Conservation (phyloP, 1,140 invertebrate genomes). For the Nixonia krombeini region DNA sequence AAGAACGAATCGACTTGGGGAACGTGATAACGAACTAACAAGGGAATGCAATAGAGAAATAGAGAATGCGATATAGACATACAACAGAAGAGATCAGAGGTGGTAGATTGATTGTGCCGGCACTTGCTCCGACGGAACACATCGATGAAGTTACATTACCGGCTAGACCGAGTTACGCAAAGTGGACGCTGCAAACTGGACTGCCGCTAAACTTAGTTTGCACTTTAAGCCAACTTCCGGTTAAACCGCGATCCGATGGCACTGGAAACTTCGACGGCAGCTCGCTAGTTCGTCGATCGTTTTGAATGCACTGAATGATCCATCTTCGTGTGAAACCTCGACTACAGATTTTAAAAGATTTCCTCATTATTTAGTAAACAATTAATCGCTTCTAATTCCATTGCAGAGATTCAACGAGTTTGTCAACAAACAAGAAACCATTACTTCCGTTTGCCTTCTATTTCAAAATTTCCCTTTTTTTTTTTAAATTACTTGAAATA, state of each 20-base stretch:
- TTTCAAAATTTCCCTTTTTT: too few relatives aligned
- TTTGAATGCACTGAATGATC: slow-evolving; percentile 43
- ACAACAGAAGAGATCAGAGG: slow-evolving; percentile 35
- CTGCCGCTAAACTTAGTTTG: slow-evolving; percentile 66
- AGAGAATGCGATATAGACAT: slow-evolving; percentile 42
- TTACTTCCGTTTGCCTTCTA: too few relatives aligned
- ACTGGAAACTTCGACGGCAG: slow-evolving; percentile 55
- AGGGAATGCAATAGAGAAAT: slow-evolving; percentile 32
- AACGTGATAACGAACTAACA: slow-evolving; percentile 32
- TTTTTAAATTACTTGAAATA: too few relatives aligned
- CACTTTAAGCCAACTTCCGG: slow-evolving; percentile 66
- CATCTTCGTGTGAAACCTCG: slow-evolving; percentile 3
- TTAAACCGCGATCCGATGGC: slow-evolving; percentile 60
- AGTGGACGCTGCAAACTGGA: slow-evolving; percentile 68
- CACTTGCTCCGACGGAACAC: slow-evolving; percentile 68
- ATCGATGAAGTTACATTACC: slow-evolving; percentile 71
- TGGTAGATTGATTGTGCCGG: slow-evolving; percentile 65
- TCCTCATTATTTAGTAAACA: too few relatives aligned
- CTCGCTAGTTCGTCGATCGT: slow-evolving; percentile 57
- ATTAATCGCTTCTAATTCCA: too few relatives aligned
- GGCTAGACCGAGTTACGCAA: slow-evolving; percentile 70
- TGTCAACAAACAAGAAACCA: too few relatives aligned
- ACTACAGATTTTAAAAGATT: slow-evolving; percentile 38
- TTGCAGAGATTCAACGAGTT: too few relatives aligned
- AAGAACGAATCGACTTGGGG: slow-evolving; percentile 43